Evolutionary conservation across 2,797 vertebrate genomes (phyloP).

Genomic region (Siniperca undulata): DNA sequence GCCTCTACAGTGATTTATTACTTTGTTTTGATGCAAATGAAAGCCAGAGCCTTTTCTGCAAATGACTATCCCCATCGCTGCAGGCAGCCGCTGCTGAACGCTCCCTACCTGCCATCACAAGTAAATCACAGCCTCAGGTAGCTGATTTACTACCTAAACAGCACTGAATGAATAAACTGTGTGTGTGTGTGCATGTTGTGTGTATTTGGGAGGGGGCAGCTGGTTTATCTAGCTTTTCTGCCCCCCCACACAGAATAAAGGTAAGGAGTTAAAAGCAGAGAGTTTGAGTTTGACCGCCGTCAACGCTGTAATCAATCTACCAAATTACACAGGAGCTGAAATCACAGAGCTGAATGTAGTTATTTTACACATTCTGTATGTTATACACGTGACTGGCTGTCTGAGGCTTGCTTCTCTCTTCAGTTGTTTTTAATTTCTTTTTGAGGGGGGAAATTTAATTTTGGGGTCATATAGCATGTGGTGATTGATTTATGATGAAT

Average conservation of each 20-base stretch:
- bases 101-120: conserved; percentile 50
- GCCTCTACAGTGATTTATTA: conserved; percentile 64
- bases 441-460: background rate
- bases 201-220: background rate
- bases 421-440: accelerated
- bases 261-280: background rate
- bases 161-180: conserved; percentile 9
- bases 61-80: conserved; percentile 54
- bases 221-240: background rate
- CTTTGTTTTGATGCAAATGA: conserved; percentile 79
- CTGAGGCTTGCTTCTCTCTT: background rate
- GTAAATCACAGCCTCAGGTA: conserved; percentile 62
- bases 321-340: conserved; percentile 43
- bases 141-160: conserved; percentile 61
- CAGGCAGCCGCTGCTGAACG: conserved; percentile 44
- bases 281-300: conserved; percentile 25
- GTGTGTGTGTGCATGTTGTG: background rate
- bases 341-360: conserved; percentile 34
- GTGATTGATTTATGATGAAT: conserved; percentile 13
- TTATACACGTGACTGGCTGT: background rate
- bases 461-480: background rate
- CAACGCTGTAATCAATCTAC: conserved; percentile 33
- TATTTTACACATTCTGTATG: conserved; percentile 4
- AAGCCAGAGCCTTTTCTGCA: conserved; percentile 56
- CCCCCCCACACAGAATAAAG: background rate